Evolutionary conservation across 2,113 vertebrate species (phyloP).

Genomic region (Corvus hawaiiensis): DNA sequence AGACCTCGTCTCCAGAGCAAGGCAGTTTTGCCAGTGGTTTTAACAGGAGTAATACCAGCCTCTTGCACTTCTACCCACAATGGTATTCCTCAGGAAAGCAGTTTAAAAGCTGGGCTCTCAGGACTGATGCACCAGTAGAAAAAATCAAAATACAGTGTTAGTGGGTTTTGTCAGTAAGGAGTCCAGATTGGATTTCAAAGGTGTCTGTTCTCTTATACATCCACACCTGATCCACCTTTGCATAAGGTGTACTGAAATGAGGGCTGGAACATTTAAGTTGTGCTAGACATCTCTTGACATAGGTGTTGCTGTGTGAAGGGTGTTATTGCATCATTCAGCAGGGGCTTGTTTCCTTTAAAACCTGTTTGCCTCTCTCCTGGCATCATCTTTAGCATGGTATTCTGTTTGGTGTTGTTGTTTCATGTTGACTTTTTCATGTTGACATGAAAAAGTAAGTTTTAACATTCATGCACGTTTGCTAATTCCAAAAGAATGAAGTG

Average conservation of each 20-base stretch:
- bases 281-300: background rate
- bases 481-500: background rate
- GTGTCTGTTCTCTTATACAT: background rate
- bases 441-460: background rate
- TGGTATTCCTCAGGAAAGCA: background rate
- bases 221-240: background rate
- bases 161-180: background rate
- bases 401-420: background rate
- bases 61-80: background rate
- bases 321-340: background rate
- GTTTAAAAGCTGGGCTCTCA: background rate
- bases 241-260: background rate
- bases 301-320: background rate
- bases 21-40: background rate
- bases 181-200: background rate
- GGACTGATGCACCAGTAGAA: background rate
- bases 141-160: background rate
- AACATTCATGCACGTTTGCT: background rate
- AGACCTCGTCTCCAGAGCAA: fast-evolving
- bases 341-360: slow-evolving; percentile 11
- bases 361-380: background rate
- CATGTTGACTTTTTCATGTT: background rate
- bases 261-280: background rate
- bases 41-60: background rate
- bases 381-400: background rate